phyloP scores from a whole-genome alignment of 2,888 invertebrate genomes.

The Aproaerema taeniolella region DNA sequence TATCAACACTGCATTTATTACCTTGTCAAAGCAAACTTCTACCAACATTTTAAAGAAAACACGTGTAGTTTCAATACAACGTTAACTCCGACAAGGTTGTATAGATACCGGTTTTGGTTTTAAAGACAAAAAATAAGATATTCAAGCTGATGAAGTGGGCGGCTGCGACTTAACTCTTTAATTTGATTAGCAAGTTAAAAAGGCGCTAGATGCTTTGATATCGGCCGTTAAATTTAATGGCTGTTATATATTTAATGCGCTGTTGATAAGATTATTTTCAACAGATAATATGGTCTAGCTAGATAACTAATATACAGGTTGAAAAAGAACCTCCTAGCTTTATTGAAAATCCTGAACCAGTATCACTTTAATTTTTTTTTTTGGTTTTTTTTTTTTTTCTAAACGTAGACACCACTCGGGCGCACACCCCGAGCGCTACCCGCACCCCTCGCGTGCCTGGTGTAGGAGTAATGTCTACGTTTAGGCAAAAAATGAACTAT shows the following conservation, averaged over 20 bases:
- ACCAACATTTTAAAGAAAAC: neutral
- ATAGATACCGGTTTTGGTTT: conserved; percentile 32
- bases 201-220: conserved; percentile 6
- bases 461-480: no score
- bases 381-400: no score
- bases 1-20: conserved; percentile 49
- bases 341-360: no score
- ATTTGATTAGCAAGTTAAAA: conserved; percentile 17
- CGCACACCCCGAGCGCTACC: no score
- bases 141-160: conserved; percentile 40
- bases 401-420: no score
- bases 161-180: conserved; percentile 38
- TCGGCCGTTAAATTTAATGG: conserved; percentile 7
- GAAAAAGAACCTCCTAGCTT: no score
- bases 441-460: no score
- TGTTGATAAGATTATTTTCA: no score
- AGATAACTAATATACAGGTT: no score
- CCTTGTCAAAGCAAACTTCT: conserved; percentile 38
- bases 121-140: conserved; percentile 42
- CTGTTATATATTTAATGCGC: neutral
- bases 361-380: no score
- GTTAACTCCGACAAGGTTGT: conserved; percentile 46
- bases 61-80: conserved; percentile 1
- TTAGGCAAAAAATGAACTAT: no score
- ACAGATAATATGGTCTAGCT: no score